A percentile compares a stretch with the other conserved stretches of the same genome.
phyloP scores from a whole-genome alignment of 64 coral and sea anemone species.

The Pachyseris speciosa region DNA sequence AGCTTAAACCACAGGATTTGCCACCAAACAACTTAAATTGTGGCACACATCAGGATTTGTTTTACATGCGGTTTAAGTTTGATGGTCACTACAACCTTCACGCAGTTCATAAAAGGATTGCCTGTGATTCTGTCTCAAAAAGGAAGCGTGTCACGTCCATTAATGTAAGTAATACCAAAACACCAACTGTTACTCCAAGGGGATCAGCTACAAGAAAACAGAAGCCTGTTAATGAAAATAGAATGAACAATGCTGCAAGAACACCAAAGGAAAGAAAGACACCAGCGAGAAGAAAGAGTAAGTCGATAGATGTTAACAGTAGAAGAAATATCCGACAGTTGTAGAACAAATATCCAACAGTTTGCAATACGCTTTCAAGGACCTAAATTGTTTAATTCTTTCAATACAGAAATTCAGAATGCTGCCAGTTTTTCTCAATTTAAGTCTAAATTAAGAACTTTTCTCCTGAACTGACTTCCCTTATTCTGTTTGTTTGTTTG shows the following conservation, averaged over 20 bases:
- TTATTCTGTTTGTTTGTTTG: no score
- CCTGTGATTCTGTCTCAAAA: not conserved
- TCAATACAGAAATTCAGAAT: no score
- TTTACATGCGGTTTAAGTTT: constrained; percentile 58
- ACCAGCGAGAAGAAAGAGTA: constrained; percentile 23
- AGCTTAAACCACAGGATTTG: constrained; percentile 11
- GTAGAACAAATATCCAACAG: no score
- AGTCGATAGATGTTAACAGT: not conserved
- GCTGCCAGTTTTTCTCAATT: no score
- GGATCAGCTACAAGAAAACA: not conserved
- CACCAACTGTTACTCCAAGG: not conserved
- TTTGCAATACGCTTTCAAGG: no score
- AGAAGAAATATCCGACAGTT: no score
- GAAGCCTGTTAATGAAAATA: not conserved
- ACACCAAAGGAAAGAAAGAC: constrained; percentile 10
- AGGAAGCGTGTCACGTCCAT: not conserved
- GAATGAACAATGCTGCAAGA: not conserved
- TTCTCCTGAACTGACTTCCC: no score
- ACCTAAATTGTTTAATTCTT: no score
- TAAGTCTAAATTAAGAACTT: no score
- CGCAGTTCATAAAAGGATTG: constrained; percentile 21
- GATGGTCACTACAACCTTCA: constrained; percentile 41
- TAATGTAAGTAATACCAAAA: not conserved
- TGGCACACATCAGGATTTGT: not conserved
- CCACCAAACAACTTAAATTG: not conserved